Conservation (phyloP, 1,140 invertebrate species). For the Drusus annulatus region DNA sequence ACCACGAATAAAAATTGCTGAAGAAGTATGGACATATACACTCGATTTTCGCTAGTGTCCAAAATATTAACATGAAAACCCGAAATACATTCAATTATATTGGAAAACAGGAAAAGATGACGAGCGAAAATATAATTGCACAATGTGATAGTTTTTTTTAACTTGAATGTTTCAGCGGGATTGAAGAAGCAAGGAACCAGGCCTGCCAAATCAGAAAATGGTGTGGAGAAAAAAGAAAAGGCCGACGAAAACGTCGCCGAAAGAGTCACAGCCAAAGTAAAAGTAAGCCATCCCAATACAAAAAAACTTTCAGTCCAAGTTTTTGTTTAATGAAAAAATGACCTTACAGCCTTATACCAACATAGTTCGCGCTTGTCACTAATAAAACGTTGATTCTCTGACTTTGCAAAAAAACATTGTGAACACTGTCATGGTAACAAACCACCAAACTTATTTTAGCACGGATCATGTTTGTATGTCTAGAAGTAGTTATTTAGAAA, state of each 20-base stretch:
- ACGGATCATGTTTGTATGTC: no score
- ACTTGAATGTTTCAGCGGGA: constrained; percentile 50
- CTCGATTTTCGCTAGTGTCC: no score
- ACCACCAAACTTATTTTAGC: no score
- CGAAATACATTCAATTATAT: neutral
- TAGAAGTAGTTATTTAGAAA: no score
- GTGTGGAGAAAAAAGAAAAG: constrained; percentile 46
- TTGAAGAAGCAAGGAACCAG: constrained; percentile 54
- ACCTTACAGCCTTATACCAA: no score
- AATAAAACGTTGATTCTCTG: no score
- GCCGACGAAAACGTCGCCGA: constrained; percentile 35
- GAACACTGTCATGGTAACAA: no score
- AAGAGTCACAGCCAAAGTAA: constrained; percentile 50
- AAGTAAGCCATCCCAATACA: constrained; percentile 15
- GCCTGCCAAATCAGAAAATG: constrained; percentile 51
- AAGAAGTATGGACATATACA: neutral
- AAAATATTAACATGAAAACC: neutral
- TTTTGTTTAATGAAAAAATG: no score
- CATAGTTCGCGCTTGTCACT: no score
- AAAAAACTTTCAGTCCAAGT: no score
- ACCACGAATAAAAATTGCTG: neutral
- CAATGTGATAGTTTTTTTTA: neutral
- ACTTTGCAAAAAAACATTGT: no score
- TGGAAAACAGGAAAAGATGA: neutral
- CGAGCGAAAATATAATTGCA: no score